Evolutionary conservation across 2,113 vertebrate genomes (phyloP), one percentile per base, ranked within the genome.

Genomic region (Rhea americana): DNA sequence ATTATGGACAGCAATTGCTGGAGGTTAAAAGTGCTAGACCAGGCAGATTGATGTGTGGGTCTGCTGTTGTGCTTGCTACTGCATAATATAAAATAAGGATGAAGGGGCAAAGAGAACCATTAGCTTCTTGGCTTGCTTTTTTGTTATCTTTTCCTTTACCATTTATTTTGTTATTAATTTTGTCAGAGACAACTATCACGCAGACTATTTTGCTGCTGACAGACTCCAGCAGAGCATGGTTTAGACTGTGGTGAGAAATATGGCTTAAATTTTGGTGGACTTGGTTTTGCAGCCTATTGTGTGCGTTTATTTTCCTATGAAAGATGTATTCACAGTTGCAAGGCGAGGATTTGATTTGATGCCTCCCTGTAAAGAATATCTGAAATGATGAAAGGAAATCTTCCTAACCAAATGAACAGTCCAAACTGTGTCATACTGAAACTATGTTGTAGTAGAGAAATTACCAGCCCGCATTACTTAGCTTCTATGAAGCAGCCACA

Each of bases 1-100:
- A 32, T 76, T 39, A 93, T 74, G 79, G 88, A 71, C 83, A 90
- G 81, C 74, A 61, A 1, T 91, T 0, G 0, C 55, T 84, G 62
- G 47, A 48, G 72, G 48, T 91, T 55, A 30, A 85, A 93, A 56
- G 39, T 84, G 70, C 45, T 75, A 12, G 82, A 77, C 43, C 84
- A 86, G 80, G 51, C 3, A 93, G 91, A 94, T 92, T 94, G 94
- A 96, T 92, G 88, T 58, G 92, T 84, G 93, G 75, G 92, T 70
- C 89, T 96, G 95, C 90, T 94, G 82, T 88, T 93, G 90, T 96
- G 94, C 95, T 97, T 95, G 96, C 83, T 66, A 11, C 87, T 84
- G 85, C 88, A 94, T 81, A 55, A 93, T 79, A 35, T 73, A 87
- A 91, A 93, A 89, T 48, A 76, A 94, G 87, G 80, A 30, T 17